Base-by-base conservation (phyloP, 1,140 invertebrate genomes). In the Aphidius gifuensis region DNA sequence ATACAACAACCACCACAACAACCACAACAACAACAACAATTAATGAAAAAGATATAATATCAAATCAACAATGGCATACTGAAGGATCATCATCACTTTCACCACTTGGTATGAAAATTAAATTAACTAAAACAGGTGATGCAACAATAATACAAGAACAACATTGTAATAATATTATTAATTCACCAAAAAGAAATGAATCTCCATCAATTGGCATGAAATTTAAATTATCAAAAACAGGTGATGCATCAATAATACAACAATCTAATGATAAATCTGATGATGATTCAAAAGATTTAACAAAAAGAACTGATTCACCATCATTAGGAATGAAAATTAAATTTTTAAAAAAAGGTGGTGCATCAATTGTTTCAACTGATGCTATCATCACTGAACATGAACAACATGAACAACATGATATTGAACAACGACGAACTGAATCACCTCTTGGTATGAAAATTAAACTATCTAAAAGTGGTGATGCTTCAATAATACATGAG, bases 81-180 rank as follows among this genome's bases (percentile, higher is more conserved):
- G 76, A 80, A 4, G 72, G 71, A 11, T 66, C 74, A 2, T 71
- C 71, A 5, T 77, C 76, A 0, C 48, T 75, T 9, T 81, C 78
- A 0, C 74, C 78, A 1, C 63, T 79, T 11, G 80, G 80, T 40
- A 77, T 80, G 72, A 80, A 80, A 51, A 75, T 80, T n/a, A 80
- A 81, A 62, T 50, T 81, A 3, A 74, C 76, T 0, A 80, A 79
- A 62, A 67, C 68, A 6, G 71, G 71, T 5, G 78, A 80, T 49
- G 66, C 69, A 7, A 73, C 76, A 1, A 70, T 75, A 5, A 40
- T 76, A 40, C 71, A 69, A 7, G 76, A 78, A 16, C 74, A 74
- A 57, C 16, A 16, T 16, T 65, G 69, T 11, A 75, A 79, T 4
- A 5, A 5, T 21, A 1, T 66, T 74, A 78, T 48, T 77, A 78